Percentiles rank a stretch among this genome's conserved stretches.
phyloP scores from a whole-genome alignment of 1,140 invertebrate genomes.

The Pachypsylla venusta region DNA sequence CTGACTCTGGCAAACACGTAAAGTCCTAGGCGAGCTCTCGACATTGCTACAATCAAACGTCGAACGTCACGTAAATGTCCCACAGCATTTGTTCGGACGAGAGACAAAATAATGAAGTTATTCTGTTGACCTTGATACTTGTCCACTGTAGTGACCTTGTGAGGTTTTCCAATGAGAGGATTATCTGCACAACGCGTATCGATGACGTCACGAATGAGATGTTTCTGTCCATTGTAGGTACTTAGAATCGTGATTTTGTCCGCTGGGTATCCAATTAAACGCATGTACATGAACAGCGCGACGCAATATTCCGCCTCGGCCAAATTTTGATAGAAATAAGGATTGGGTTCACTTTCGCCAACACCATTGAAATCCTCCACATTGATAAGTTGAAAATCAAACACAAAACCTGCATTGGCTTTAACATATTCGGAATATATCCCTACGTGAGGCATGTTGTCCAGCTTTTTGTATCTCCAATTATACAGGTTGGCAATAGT shows the following conservation, averaged over 20 bases:
- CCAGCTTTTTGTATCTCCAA: conserved; percentile 93
- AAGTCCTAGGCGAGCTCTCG: conserved; percentile 88
- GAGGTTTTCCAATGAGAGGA: conserved; percentile 87
- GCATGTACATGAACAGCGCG: conserved; percentile 97
- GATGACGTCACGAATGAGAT: conserved; percentile 90
- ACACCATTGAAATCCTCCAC: conserved; percentile 94
- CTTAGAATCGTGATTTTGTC: conserved; percentile 98
- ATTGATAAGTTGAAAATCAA: conserved; percentile 93
- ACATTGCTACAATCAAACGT: conserved; percentile 94
- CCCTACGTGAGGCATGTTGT: conserved; percentile 79
- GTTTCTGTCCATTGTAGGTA: conserved; percentile 99
- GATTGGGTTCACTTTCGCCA: conserved; percentile 94
- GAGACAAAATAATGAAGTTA: conserved; percentile 90
- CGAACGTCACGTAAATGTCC: conserved; percentile 94
- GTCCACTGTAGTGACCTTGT: conserved; percentile 94
- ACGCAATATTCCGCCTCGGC: conserved; percentile 98
- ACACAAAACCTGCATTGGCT: conserved; percentile 82
- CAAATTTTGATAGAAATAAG: conserved; percentile 98
- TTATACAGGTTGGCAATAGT: conserved; percentile 91
- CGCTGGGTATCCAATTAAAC: conserved; percentile 90
- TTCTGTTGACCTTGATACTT: conserved; percentile 99
- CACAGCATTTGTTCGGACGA: conserved; percentile 90
- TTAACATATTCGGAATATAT: conserved; percentile 64
- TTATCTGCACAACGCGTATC: conserved; percentile 87
- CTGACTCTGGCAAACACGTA: conserved; percentile 89